These are phyloP conservation scores for Buathra laborator DNA, from an alignment of 2,888 invertebrate genomes.

Conservation along the genomic window DNA sequence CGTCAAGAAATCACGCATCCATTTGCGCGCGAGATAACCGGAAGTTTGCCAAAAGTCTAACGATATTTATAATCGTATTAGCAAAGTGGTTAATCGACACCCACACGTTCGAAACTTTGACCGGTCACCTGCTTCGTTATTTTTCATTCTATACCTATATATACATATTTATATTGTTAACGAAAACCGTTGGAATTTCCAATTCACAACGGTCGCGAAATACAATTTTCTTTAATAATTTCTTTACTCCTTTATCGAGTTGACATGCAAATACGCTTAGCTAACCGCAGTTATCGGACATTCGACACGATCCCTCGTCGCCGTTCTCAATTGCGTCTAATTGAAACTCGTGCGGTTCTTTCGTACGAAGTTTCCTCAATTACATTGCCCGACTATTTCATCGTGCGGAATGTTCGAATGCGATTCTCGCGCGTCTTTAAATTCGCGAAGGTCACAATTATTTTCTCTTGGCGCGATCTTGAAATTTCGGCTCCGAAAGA, in stretches of 20 bases:
- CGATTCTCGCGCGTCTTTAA: background rate
- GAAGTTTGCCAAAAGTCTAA: slow-evolving; percentile 50
- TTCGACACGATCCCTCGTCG: slow-evolving; percentile 48
- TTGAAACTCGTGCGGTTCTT: slow-evolving; percentile 49
- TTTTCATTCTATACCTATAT: background rate
- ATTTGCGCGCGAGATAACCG: slow-evolving; percentile 34
- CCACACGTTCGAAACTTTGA: slow-evolving; percentile 48
- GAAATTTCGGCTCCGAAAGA: slow-evolving; percentile 28
- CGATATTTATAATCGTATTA: slow-evolving; percentile 54
- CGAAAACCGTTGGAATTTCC: background rate
- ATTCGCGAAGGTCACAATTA: slow-evolving; percentile 28
- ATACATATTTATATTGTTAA: background rate
- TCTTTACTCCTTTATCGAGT: slow-evolving; percentile 8
- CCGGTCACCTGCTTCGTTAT: slow-evolving; percentile 28
- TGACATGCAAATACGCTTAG: slow-evolving; percentile 29
- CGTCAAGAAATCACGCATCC: slow-evolving; percentile 50
- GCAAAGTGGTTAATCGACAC: slow-evolving; percentile 18
- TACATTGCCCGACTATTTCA: slow-evolving; percentile 9
- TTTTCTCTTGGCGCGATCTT: slow-evolving; percentile 40
- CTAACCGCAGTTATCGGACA: slow-evolving; percentile 22
- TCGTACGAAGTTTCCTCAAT: slow-evolving; percentile 34
- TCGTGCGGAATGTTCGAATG: slow-evolving; percentile 5
- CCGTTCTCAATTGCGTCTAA: slow-evolving; percentile 58
- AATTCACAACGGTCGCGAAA: background rate
- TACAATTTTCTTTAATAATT: background rate